Conservation (phyloP, 2,113 vertebrate genomes). For the Phrynosoma platyrhinos region DNA sequence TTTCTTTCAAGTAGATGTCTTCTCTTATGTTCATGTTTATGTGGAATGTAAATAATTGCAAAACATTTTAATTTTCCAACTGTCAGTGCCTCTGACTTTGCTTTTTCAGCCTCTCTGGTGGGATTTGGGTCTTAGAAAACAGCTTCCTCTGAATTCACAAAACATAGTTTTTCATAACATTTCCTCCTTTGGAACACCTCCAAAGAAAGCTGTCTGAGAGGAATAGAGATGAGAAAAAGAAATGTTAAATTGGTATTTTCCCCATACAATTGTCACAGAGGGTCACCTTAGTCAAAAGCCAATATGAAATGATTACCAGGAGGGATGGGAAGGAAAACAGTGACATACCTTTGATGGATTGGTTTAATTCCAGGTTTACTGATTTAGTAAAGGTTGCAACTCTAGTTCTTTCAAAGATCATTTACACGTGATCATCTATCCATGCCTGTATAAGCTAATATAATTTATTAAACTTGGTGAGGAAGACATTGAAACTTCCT, state of each 20-base stretch:
- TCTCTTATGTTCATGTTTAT: not conserved
- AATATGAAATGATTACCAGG: conserved; percentile 16
- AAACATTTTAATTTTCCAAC: conserved; percentile 64
- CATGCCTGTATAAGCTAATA: not conserved
- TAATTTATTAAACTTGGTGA: not conserved
- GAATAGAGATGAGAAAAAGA: conserved; percentile 36
- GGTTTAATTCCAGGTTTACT: conserved; percentile 30
- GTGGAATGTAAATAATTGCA: conserved; percentile 62
- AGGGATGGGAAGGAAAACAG: conserved; percentile 1
- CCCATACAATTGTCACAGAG: conserved; percentile 36
- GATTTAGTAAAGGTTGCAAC: not conserved
- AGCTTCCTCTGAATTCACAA: conserved; percentile 63
- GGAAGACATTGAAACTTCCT: not conserved
- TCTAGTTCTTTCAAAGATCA: not conserved
- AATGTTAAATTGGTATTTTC: conserved; percentile 41
- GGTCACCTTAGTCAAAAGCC: conserved; percentile 31
- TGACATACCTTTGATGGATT: not conserved
- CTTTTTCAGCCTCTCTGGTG: conserved; percentile 27
- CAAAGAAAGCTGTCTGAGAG: conserved; percentile 50
- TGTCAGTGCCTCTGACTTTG: conserved; percentile 57
- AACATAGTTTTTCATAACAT: conserved; percentile 49
- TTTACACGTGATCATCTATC: not conserved
- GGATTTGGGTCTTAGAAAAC: conserved; percentile 53
- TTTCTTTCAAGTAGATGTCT: conserved; percentile 26
- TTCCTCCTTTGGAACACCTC: conserved; percentile 59